Base-by-base conservation (phyloP, 2,797 vertebrate genomes). In the Tachyglossus aculeatus region DNA sequence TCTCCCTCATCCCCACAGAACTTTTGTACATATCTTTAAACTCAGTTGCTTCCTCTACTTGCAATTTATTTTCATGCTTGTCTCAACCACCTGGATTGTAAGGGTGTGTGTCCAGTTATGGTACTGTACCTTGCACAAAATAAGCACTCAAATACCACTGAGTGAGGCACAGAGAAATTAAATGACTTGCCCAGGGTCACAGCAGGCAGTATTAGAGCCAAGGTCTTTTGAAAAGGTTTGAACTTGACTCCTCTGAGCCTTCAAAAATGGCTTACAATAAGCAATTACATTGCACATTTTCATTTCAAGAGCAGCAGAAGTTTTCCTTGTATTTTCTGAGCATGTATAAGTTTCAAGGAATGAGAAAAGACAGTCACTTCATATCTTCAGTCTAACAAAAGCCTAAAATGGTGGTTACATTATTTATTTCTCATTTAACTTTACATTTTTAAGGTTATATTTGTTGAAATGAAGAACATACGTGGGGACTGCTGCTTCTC, bases 231-330 rank as follows among this genome's bases (percentile, higher is more conserved):
- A n/a, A n/a, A n/a, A 54, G 21, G 38, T 77, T 77, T 64, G 51
- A 60, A 29, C 71, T 75, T 38, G 74, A 67, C 31, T 73, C 14
- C 22, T 66, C 11, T 54, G 61, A 67, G 44, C 43, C 16, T 25
- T 40, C 11, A 68, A 74, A 67, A 52, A 32, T 29, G 25, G 44
- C 43, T 61, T 71, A 78, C 71, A 85, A 78, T 71, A 60, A 70
- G 66, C 69, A 71, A 68, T 43, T 8, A 10, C 44, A 51, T 31
- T 67, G 56, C 39, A 16, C 14, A 54, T 57, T 69, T 83, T 83
- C 84, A 86, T 81, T 87, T 85, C 83, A 74, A 69, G 82, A 71
- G 81, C 68, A 61, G 68, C 13, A 33, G 29, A 66, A 83, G 81
- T 78, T 87, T 81, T 83, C 87, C 74, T 78, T 80, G 80, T 41